These are phyloP conservation scores for Geodia barretti DNA, from an alignment of 37 sponge, comb jelly and placozoan species.

Conservation along the genomic window DNA sequence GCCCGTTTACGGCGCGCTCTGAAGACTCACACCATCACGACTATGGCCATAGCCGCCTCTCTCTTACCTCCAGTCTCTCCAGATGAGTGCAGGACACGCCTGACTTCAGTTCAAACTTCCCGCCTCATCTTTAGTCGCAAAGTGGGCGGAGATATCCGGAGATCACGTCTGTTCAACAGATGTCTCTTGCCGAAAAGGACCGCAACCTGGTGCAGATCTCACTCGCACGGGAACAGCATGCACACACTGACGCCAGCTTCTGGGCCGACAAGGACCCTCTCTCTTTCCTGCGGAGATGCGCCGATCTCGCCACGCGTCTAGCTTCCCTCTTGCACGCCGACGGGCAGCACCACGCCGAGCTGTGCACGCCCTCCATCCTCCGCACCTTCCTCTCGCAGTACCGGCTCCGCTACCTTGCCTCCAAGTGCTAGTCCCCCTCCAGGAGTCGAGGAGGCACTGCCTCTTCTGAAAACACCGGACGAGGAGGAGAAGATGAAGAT, in stretches of 20 bases:
- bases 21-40: background rate
- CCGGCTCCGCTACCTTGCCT: constrained; percentile 61
- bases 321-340: constrained; percentile 40
- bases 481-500: background rate
- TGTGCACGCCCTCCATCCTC: constrained; percentile 25
- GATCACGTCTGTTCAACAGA: too few species aligned
- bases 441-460: constrained; percentile 69
- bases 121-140: too few species aligned
- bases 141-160: too few species aligned
- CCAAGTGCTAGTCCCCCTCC: constrained; percentile 66
- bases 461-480: constrained; percentile 12
- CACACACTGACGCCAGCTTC: constrained; percentile 50
- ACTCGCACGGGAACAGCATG: constrained; percentile 37
- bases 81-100: too few species aligned
- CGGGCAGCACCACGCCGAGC: constrained; percentile 59
- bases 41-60: constrained; percentile 2
- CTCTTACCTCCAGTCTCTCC: background rate
- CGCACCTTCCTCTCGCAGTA: background rate
- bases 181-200: constrained; percentile 3
- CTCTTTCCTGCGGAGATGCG: constrained; percentile 34
- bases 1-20: background rate
- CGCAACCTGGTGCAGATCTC: constrained; percentile 52
- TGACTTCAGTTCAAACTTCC: too few species aligned
- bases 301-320: constrained; percentile 46
- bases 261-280: constrained; percentile 85